phyloP scores from a whole-genome alignment of 1,140 invertebrate species.

The Luehdorfia chinensis region DNA sequence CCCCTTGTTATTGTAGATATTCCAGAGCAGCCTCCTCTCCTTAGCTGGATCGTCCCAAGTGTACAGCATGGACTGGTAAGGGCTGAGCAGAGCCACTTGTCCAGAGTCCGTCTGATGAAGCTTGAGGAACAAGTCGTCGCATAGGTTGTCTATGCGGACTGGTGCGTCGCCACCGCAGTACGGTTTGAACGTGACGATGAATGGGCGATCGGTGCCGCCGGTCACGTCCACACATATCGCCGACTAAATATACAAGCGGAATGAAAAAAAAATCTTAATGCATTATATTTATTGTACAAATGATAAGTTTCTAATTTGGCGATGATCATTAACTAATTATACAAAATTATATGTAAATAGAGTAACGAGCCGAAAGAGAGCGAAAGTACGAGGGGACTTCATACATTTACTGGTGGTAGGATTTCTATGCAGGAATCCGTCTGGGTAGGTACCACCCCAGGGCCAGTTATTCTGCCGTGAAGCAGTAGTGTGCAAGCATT shows the following conservation, averaged over 20 bases:
- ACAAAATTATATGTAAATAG: no score
- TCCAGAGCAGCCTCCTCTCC: conserved; percentile 86
- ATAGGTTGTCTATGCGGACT: conserved; percentile 88
- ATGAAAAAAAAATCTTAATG: background rate
- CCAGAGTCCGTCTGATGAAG: conserved; percentile 83
- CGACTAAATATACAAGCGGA: conserved; percentile 70
- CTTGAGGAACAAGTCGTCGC: conserved; percentile 89
- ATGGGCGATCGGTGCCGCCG: conserved; percentile 84
- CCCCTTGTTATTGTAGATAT: conserved; percentile 88
- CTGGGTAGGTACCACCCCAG: no score
- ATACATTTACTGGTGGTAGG: no score
- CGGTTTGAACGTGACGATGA: conserved; percentile 83
- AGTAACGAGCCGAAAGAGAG: no score
- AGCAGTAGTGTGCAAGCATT: no score
- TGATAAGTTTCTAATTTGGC: background rate
- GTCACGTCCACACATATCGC: conserved; percentile 85
- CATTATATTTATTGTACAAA: background rate
- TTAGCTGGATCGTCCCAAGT: conserved; percentile 92
- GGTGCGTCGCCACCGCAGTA: conserved; percentile 86
- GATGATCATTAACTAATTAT: no score
- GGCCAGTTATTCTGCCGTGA: no score
- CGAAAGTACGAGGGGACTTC: no score
- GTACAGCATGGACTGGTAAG: conserved; percentile 87
- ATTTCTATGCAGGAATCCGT: no score
- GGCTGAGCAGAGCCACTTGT: conserved; percentile 85